phyloP scores from a whole-genome alignment of 2,888 invertebrate species.

The Apotomis capreana region DNA sequence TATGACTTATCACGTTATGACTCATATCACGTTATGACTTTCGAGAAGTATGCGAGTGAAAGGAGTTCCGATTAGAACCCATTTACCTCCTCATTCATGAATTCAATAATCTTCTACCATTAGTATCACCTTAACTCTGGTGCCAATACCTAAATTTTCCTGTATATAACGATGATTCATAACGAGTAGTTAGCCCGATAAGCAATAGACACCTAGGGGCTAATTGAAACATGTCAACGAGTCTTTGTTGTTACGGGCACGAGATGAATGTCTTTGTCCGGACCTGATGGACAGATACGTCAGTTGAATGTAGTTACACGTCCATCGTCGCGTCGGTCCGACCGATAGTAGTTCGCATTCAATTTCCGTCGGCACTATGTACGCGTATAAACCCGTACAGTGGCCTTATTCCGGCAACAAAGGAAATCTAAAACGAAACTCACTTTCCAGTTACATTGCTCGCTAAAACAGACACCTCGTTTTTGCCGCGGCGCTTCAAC shows the following conservation, averaged over 20 bases:
- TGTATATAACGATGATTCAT: not conserved
- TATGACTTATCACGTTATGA: too few relatives aligned
- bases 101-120: too few relatives aligned
- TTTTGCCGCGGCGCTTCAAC: slow-evolving; percentile 13
- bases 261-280: slow-evolving; percentile 67
- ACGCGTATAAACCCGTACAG: slow-evolving; percentile 45
- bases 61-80: too few relatives aligned
- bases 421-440: slow-evolving; percentile 38
- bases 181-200: not conserved
- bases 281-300: slow-evolving; percentile 62
- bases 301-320: slow-evolving; percentile 55
- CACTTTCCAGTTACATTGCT: slow-evolving; percentile 35
- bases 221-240: slow-evolving; percentile 61
- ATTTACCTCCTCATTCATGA: too few relatives aligned
- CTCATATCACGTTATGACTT: too few relatives aligned
- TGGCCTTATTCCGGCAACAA: slow-evolving; percentile 38
- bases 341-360: slow-evolving; percentile 65
- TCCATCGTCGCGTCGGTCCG: slow-evolving; percentile 57
- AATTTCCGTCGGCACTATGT: slow-evolving; percentile 65
- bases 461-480: slow-evolving; percentile 25
- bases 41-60: too few relatives aligned
- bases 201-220: slow-evolving; percentile 44
- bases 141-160: too few relatives aligned
- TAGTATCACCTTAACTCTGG: too few relatives aligned
- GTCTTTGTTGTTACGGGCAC: slow-evolving; percentile 58